These are phyloP conservation scores for Nothoprocta pentlandii DNA, from an alignment of 2,113 vertebrate species.

Conservation along the genomic window DNA sequence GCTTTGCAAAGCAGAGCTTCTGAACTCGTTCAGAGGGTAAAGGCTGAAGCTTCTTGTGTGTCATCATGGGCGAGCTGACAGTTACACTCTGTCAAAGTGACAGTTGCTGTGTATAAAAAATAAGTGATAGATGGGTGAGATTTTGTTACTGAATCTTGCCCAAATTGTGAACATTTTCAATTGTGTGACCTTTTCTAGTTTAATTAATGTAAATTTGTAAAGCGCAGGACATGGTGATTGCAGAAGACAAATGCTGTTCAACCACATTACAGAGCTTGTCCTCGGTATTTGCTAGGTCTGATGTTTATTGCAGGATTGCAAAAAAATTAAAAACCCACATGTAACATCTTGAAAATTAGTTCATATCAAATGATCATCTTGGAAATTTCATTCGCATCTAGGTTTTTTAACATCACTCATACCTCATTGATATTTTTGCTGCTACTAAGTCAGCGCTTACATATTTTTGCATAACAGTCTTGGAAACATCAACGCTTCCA, in stretches of 20 bases:
- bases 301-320: not conserved
- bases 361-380: not conserved
- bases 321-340: not conserved
- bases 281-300: not conserved
- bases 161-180: slow-evolving; percentile 25
- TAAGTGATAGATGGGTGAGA: not conserved
- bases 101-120: not conserved
- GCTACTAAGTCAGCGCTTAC: not conserved
- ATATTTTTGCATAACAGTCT: not conserved
- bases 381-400: fast-evolving
- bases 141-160: slow-evolving; percentile 32
- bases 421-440: not conserved
- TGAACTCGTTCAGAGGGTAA: not conserved
- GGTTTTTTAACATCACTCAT: not conserved
- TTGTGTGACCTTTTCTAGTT: slow-evolving; percentile 58
- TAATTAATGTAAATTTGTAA: slow-evolving; percentile 48
- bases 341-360: not conserved
- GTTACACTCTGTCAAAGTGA: slow-evolving; percentile 15
- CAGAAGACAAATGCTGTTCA: not conserved
- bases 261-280: not conserved
- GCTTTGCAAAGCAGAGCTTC: not conserved
- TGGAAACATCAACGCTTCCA: not conserved
- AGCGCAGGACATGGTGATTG: not conserved
- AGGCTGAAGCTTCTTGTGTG: not conserved
- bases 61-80: not conserved